These are phyloP conservation scores for Agrypnia vestita DNA, from an alignment of 1,140 invertebrate species.

Conservation along the genomic window DNA sequence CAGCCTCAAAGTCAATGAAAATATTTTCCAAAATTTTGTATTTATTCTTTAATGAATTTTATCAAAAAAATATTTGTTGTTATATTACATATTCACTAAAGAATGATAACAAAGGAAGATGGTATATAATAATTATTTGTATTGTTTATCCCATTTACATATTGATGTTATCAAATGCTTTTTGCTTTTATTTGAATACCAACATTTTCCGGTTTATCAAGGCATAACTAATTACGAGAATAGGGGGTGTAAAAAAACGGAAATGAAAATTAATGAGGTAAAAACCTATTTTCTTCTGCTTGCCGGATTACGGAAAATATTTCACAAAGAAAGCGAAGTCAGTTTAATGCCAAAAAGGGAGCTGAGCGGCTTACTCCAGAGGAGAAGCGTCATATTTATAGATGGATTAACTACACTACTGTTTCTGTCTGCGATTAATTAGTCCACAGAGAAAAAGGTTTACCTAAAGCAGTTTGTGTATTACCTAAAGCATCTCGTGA, in stretches of 20 bases:
- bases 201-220: conserved; percentile 8
- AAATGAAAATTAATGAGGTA: conserved; percentile 62
- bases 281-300: conserved; percentile 59
- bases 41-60: no score
- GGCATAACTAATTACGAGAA: conserved; percentile 53
- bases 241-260: conserved; percentile 55
- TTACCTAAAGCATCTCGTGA: background rate
- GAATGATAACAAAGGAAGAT: no score
- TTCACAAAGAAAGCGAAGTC: conserved; percentile 56
- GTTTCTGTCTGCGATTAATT: conserved; percentile 52
- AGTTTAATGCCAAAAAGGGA: conserved; percentile 58
- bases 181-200: conserved; percentile 29
- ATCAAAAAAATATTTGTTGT: no score
- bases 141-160: no score
- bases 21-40: no score
- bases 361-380: conserved; percentile 49
- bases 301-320: conserved; percentile 58
- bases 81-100: no score
- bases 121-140: no score
- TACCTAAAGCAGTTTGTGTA: conserved; percentile 1
- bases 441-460: conserved; percentile 28
- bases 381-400: conserved; percentile 59
- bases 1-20: no score
- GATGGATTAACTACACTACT: conserved; percentile 56
- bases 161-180: conserved; percentile 6